Evolutionary conservation across 2,113 vertebrate genomes (phyloP).

Genomic region (Ciconia boyciana): DNA sequence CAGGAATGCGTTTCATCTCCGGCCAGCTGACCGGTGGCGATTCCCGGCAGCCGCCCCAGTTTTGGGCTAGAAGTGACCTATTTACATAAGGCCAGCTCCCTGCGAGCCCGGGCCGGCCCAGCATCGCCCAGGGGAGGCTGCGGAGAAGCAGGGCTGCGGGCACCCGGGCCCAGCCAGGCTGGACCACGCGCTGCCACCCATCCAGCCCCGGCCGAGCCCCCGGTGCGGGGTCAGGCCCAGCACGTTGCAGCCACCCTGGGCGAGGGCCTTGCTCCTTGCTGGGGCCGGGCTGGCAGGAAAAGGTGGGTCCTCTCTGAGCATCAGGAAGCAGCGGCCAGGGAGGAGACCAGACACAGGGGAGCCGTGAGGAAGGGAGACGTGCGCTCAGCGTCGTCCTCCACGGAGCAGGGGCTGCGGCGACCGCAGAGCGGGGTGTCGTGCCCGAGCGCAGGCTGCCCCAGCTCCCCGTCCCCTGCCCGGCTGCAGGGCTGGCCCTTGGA

Average conservation of each 20-base stretch:
- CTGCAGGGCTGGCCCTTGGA: background rate
- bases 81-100: background rate
- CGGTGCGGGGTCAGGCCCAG: accelerated
- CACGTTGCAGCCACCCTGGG: background rate
- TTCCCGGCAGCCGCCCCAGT: background rate
- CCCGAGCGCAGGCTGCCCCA: background rate
- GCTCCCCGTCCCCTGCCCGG: background rate
- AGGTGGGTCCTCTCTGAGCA: background rate
- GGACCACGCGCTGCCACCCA: too few species aligned
- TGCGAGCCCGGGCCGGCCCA: accelerated
- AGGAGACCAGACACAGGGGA: slow-evolving; percentile 14
- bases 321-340: background rate
- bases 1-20: background rate
- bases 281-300: slow-evolving; percentile 21
- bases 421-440: background rate
- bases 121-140: accelerated
- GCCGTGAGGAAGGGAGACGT: background rate
- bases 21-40: background rate
- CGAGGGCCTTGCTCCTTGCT: background rate
- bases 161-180: too few species aligned
- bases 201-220: background rate
- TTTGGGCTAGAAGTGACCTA: background rate
- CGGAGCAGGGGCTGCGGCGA: background rate
- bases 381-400: background rate
- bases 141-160: background rate